These are phyloP conservation scores for Alviniconcha strummeri DNA, from an alignment of 2,888 invertebrate genomes.

Conservation along the genomic window DNA sequence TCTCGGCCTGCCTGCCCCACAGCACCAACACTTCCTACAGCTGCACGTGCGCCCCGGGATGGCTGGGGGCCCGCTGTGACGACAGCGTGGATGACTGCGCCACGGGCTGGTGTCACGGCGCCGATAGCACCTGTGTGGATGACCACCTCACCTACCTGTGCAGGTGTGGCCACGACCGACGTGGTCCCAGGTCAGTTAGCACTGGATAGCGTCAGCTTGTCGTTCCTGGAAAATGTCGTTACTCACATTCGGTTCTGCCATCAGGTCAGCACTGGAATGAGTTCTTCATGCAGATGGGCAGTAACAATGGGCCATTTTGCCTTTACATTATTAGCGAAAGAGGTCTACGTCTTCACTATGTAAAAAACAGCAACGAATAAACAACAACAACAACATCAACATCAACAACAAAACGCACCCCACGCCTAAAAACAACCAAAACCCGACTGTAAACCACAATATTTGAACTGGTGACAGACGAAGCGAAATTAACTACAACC, in stretches of 20 bases:
- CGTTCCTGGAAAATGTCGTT: background rate
- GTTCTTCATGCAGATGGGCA: no score
- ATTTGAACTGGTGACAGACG: no score
- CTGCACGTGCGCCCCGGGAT: conserved; percentile 51
- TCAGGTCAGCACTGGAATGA: no score
- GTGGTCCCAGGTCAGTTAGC: conserved; percentile 48
- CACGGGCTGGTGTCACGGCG: conserved; percentile 41
- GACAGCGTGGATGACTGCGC: conserved; percentile 49
- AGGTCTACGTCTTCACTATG: no score
- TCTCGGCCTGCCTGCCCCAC: conserved; percentile 37
- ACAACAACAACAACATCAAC: no score
- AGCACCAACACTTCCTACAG: conserved; percentile 32
- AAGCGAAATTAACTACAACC: no score
- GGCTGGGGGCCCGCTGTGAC: conserved; percentile 49
- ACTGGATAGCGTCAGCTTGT: background rate
- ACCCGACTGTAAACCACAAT: no score
- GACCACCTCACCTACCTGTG: conserved; percentile 49
- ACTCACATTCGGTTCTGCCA: background rate
- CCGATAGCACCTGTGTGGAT: conserved; percentile 49
- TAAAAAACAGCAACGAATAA: no score
- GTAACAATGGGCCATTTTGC: no score
- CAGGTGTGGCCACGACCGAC: conserved; percentile 41
- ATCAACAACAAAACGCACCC: no score
- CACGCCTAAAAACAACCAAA: no score
- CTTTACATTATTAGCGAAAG: no score